phyloP scores from a whole-genome alignment of 2,797 vertebrate species.

The Gymnoscopelus microlampas region DNA sequence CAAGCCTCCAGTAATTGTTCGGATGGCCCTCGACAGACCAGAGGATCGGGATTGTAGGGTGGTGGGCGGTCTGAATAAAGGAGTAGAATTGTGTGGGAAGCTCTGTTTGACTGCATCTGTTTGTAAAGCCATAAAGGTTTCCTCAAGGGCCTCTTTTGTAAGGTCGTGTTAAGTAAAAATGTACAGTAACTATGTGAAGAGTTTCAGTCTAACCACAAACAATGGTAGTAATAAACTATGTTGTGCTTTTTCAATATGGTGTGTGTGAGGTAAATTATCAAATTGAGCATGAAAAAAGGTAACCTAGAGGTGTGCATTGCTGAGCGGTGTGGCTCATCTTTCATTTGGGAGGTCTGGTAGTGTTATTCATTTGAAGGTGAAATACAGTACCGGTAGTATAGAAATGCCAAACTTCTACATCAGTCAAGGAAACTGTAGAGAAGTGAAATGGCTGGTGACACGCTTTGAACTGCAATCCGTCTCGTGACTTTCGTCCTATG shows the following conservation, averaged over 20 bases:
- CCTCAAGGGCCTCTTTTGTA: neutral
- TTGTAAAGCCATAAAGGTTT: conserved; percentile 43
- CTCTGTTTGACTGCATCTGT: conserved; percentile 24
- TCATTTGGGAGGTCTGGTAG: too few relatives aligned
- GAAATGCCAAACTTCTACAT: too few relatives aligned
- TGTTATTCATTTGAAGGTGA: too few relatives aligned
- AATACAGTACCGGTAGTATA: too few relatives aligned
- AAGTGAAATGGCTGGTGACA: too few relatives aligned
- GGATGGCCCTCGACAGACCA: conserved; percentile 2
- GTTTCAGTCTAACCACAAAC: conserved; percentile 42
- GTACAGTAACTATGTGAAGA: conserved; percentile 46
- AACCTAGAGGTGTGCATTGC: too few relatives aligned
- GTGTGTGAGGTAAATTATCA: neutral
- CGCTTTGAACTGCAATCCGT: too few relatives aligned
- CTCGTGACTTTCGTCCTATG: too few relatives aligned
- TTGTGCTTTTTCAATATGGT: neutral
- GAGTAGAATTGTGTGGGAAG: conserved; percentile 25
- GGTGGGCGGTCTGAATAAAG: conserved; percentile 21
- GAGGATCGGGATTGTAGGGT: conserved; percentile 17
- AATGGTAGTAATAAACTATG: conserved; percentile 28
- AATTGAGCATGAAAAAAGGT: too few relatives aligned
- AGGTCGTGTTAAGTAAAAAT: conserved; percentile 27
- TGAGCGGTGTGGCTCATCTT: too few relatives aligned
- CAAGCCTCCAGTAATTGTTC: neutral
- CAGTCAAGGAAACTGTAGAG: too few relatives aligned